Conservation (phyloP, 2,888 invertebrate genomes). For the Uropetala carovei region DNA sequence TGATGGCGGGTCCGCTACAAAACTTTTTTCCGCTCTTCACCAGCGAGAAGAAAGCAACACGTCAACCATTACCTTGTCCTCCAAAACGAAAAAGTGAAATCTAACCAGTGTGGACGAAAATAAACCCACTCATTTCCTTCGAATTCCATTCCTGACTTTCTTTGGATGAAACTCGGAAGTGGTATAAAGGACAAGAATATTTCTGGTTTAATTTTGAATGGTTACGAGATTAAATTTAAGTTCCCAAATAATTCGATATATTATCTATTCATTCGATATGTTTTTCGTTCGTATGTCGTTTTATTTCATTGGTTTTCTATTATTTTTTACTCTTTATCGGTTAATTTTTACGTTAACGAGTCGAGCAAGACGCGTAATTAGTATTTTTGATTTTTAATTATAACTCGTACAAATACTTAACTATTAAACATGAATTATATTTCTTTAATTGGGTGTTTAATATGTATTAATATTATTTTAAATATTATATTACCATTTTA, state of each 20-base stretch:
- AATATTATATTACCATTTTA: no score
- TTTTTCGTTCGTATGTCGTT: background rate
- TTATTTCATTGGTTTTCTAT: background rate
- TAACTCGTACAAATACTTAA: no score
- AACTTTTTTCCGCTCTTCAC: background rate
- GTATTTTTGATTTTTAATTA: no score
- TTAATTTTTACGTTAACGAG: no score
- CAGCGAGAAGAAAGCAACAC: background rate
- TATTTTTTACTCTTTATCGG: no score
- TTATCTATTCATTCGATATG: background rate
- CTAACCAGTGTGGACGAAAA: slow-evolving; percentile 7
- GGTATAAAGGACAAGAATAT: background rate
- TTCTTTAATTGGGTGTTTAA: no score
- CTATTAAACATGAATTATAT: no score
- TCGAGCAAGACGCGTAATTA: no score
- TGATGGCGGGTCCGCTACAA: background rate
- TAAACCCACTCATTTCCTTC: background rate
- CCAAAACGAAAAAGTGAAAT: slow-evolving; percentile 27
- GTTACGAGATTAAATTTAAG: background rate
- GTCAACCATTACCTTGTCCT: slow-evolving; percentile 22
- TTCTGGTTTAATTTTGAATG: background rate
- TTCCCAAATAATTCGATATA: background rate
- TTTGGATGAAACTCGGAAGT: slow-evolving; percentile 2
- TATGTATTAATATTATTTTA: no score
- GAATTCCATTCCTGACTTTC: background rate